Percentiles rank a stretch among this genome's conserved stretches.
phyloP scores from a whole-genome alignment of 2,797 vertebrate genomes.

The Rhinella marina region DNA sequence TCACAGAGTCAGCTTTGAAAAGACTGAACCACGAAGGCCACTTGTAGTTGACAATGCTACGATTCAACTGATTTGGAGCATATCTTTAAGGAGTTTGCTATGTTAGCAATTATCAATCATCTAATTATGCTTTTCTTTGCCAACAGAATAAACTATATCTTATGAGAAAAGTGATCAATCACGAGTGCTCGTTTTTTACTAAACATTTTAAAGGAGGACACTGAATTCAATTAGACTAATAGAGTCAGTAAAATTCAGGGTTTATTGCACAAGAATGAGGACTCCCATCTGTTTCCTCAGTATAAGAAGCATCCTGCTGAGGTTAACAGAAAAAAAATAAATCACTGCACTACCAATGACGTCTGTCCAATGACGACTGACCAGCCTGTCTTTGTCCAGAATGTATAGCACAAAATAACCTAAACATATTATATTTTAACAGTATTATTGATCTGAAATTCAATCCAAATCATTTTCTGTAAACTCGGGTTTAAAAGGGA shows the following conservation, averaged over 20 bases:
- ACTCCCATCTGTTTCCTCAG: conserved; percentile 23
- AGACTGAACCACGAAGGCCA: too few relatives aligned
- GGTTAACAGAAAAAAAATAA: neutral
- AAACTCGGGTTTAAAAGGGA: too few relatives aligned
- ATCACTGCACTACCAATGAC: neutral
- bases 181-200: neutral
- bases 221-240: neutral
- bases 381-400: neutral
- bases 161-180: neutral
- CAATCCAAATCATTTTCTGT: neutral
- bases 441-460: neutral
- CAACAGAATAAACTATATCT: neutral
- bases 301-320: conserved; percentile 5
- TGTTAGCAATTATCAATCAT: neutral
- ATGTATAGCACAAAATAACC: neutral
- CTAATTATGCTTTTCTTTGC: neutral
- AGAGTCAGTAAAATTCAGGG: neutral
- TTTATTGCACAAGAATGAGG: conserved; percentile 21
- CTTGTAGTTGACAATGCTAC: neutral
- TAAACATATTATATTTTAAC: neutral
- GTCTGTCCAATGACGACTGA: neutral
- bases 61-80: neutral
- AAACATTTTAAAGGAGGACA: neutral
- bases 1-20: neutral
- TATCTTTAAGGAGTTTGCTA: neutral